Percentiles rank a stretch among this genome's conserved stretches.
Evolutionary conservation across 2,113 vertebrate species (phyloP).

Genomic region (Phalacrocorax brasilianus): DNA sequence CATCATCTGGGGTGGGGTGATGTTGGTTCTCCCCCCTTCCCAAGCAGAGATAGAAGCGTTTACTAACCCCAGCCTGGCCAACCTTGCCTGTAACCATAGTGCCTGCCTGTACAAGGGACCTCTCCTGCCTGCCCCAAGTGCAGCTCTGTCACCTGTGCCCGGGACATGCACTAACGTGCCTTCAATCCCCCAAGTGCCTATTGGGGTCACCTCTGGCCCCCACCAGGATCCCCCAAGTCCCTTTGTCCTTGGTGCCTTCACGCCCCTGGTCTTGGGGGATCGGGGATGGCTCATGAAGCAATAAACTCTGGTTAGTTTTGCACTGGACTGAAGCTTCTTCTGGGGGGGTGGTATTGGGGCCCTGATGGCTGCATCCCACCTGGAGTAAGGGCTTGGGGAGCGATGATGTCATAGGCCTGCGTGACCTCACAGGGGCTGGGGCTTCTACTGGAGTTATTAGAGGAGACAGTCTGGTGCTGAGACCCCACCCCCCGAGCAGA

Average conservation of each 20-base stretch:
- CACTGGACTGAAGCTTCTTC: not conserved
- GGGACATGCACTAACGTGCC: not conserved
- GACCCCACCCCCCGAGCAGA: not conserved
- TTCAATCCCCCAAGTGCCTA: not conserved
- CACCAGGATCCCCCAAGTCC: not conserved
- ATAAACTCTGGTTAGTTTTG: constrained; percentile 40
- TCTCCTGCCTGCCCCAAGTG: not conserved
- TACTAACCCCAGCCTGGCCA: not conserved
- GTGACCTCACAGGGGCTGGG: not conserved
- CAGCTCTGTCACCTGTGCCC: not conserved
- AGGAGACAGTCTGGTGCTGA: not conserved
- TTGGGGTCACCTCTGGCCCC: not conserved
- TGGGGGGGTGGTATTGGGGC: no score
- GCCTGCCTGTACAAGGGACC: not conserved
- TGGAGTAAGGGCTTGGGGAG: no score
- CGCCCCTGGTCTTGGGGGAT: no score
- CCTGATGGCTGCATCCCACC: no score
- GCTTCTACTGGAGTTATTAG: fast-evolving
- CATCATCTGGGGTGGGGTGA: not conserved
- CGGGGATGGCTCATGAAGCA: not conserved
- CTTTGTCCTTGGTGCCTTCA: not conserved
- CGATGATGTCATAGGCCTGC: not conserved
- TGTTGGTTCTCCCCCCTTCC: fast-evolving
- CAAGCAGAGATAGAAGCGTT: not conserved
- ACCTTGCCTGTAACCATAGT: fast-evolving